Conservation (phyloP, 2,797 vertebrate species). For the Cephalopachus bancanus region DNA sequence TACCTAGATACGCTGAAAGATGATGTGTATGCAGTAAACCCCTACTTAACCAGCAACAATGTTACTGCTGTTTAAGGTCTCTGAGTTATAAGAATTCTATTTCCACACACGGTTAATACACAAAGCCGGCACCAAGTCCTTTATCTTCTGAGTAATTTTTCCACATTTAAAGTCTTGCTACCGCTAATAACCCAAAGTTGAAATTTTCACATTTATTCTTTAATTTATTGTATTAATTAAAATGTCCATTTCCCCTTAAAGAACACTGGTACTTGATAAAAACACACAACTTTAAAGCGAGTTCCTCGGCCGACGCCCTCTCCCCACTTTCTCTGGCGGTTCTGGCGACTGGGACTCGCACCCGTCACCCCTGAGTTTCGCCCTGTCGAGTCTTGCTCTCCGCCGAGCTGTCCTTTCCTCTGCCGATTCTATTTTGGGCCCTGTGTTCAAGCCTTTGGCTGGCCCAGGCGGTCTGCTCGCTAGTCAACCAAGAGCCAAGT, state of each 20-base stretch:
- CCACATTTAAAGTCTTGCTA: not conserved
- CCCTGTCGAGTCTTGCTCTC: too few relatives aligned
- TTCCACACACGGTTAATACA: not conserved
- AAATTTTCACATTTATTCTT: not conserved
- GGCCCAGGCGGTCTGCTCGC: not conserved
- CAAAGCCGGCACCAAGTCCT: not conserved
- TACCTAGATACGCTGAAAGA: not conserved
- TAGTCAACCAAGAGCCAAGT: not conserved
- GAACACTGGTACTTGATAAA: too few relatives aligned
- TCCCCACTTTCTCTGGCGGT: too few relatives aligned
- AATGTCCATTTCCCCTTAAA: not conserved
- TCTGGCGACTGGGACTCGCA: too few relatives aligned
- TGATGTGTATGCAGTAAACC: not conserved
- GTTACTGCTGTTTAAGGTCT: not conserved
- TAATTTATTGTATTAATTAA: not conserved
- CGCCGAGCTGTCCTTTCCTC: too few relatives aligned
- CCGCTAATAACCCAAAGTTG: not conserved
- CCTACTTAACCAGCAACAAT: too few relatives aligned
- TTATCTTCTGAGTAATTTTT: not conserved
- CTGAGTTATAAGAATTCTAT: rapidly evolving
- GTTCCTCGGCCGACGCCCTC: too few relatives aligned
- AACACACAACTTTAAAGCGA: not conserved
- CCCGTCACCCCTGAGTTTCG: too few relatives aligned
- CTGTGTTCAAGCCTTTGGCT: not conserved
- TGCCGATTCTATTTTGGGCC: slow-evolving; percentile 22